Evolutionary conservation across 1,140 invertebrate species (phyloP).

Genomic region (Hyles euphorbiae): DNA sequence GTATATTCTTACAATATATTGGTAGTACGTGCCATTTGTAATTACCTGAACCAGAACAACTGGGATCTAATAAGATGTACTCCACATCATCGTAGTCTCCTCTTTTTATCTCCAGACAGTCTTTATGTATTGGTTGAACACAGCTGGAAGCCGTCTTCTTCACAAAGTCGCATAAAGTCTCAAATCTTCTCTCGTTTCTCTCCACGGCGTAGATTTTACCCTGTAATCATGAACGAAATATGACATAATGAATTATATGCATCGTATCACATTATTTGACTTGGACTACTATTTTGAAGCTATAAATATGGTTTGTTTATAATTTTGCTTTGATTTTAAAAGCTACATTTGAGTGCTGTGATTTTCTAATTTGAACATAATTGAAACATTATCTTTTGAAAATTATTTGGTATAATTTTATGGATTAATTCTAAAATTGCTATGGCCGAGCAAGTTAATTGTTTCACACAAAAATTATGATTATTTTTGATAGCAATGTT

Average conservation of each 20-base stretch:
- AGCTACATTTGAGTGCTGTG: not conserved
- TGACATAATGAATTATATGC: too few species aligned
- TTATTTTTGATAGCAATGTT: too few species aligned
- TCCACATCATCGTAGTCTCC: constrained; percentile 83
- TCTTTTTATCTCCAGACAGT: constrained; percentile 82
- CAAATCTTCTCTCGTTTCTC: constrained; percentile 80
- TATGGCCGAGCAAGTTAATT: too few species aligned
- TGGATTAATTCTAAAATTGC: not conserved
- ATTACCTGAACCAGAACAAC: constrained; percentile 94
- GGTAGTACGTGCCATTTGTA: too few species aligned
- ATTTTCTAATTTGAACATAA: too few species aligned
- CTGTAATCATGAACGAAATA: constrained; percentile 27
- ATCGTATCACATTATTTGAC: too few species aligned
- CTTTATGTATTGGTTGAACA: constrained; percentile 80
- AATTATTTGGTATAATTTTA: not conserved
- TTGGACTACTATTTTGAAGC: too few species aligned
- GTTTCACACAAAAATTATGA: too few species aligned
- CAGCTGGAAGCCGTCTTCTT: constrained; percentile 79
- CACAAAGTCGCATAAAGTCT: constrained; percentile 80
- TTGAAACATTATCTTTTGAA: too few species aligned
- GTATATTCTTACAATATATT: too few species aligned
- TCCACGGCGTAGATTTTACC: constrained; percentile 91
- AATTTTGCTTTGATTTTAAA: too few species aligned
- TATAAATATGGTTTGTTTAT: too few species aligned
- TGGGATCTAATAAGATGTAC: constrained; percentile 96